phyloP scores from a whole-genome alignment of 2,113 vertebrate genomes.

The Heliornis fulica region DNA sequence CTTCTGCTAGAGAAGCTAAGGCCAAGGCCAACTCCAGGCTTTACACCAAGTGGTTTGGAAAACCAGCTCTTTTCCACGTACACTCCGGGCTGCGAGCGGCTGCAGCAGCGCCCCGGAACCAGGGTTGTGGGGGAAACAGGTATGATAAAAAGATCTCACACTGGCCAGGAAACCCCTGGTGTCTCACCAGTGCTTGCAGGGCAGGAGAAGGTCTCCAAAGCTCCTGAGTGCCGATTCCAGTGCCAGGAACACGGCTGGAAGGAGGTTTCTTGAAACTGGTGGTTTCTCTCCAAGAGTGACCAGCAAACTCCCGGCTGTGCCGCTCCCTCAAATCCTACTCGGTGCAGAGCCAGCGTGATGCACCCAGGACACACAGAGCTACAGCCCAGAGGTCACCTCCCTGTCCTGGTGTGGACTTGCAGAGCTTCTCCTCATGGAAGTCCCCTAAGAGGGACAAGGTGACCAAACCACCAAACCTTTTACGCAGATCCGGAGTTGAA shows the following conservation, averaged over 20 bases:
- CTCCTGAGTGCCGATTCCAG: not conserved
- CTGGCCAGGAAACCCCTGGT: not conserved
- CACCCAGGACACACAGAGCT: not conserved
- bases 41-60: not conserved
- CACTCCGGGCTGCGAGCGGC: not conserved
- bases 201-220: not conserved
- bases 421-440: not conserved
- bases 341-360: not conserved
- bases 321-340: not conserved
- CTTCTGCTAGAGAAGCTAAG: not conserved
- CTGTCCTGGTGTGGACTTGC: not conserved
- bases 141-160: not conserved
- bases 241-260: not conserved
- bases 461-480: not conserved
- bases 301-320: not conserved
- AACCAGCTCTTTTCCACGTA: not conserved
- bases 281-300: not conserved
- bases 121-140: accelerated
- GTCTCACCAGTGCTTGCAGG: not conserved
- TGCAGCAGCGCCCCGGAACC: not conserved
- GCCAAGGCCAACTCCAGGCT: not conserved
- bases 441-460: not conserved
- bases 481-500: not conserved
- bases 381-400: not conserved
- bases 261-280: not conserved